Conservation (phyloP, 1,140 invertebrate species). For the Cecropterus lyciades region DNA sequence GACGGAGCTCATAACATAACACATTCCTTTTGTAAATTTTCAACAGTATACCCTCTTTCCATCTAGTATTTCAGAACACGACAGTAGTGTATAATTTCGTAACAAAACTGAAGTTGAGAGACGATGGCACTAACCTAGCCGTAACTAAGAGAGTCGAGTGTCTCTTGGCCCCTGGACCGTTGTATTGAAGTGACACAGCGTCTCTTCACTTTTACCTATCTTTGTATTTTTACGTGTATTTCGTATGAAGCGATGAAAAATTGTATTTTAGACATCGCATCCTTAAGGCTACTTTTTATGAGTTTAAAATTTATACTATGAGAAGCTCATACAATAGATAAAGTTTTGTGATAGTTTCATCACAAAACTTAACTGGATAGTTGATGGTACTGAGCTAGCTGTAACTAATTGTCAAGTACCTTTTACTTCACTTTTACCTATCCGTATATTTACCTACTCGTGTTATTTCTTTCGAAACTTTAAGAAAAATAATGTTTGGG, state of each 20-base stretch:
- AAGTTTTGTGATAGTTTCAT: too few relatives aligned
- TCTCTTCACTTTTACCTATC: conserved; percentile 17
- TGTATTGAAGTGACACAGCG: conserved; percentile 27
- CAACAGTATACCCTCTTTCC: not conserved
- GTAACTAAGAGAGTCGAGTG: conserved; percentile 22
- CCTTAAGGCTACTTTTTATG: too few relatives aligned
- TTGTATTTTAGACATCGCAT: too few relatives aligned
- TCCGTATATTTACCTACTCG: too few relatives aligned
- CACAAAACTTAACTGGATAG: not conserved
- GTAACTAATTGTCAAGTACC: too few relatives aligned
- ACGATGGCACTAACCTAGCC: conserved; percentile 26
- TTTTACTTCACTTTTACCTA: too few relatives aligned
- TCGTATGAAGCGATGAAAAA: not conserved
- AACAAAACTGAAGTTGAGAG: conserved; percentile 11
- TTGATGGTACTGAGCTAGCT: too few relatives aligned
- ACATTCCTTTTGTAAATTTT: too few relatives aligned
- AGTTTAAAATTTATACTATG: too few relatives aligned
- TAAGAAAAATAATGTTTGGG: too few relatives aligned
- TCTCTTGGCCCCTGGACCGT: conserved; percentile 19
- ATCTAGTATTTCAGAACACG: conserved; percentile 1
- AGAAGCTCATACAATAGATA: not conserved
- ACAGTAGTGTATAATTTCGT: conserved; percentile 19
- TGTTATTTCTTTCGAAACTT: too few relatives aligned
- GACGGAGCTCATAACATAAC: too few relatives aligned
- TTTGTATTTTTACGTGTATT: conserved; percentile 26